Evolutionary conservation across 2,888 invertebrate genomes (phyloP), one percentile per base, ranked within the genome.

Genomic region (Hyppa rectilinea): DNA sequence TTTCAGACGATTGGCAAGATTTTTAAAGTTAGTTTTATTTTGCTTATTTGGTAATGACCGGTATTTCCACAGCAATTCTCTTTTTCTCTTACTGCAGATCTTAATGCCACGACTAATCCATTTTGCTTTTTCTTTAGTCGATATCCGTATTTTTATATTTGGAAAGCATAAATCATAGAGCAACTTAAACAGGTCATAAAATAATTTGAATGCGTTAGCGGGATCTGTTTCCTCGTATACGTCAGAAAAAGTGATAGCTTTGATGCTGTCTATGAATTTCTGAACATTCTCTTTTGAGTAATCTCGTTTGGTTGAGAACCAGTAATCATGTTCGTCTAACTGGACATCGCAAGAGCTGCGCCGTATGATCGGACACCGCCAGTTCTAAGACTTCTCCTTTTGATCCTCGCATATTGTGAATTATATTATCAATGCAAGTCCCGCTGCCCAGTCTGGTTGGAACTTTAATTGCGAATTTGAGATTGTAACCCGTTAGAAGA

Each of bases 221-320:
- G 20, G 20, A 43, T 43, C 20, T 2, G 20, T 43, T 43, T 43
- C 43, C 20, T 43, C 34, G 12, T 61, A 26, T 36, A 47, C 23
- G 34, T 47, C 60, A 45, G 34, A 12, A 60, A 60, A 60, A 29
- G 29, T 60, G n/a, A 60, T 60, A 5, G 14, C 4, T 14, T 45
- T 34, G 40, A 45, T 40, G 38, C 23, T 3, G 7, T 45, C 31
- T n/a, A 29, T 31, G n/a, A 34, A 34, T 34, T 34, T 34, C 34
- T 34, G 34, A 34, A 60, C 20, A 31, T 45, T 60, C 31, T 60
- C 45, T 45, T 31, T 45, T 9, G 59, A 60, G 59, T 45, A 60
- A 45, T 60, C 60, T 60, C 34, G 45, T 45, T 43, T 60, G n/a
- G 34, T 34, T 5, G 34, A 34, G 4, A 5, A 34, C 34, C 34